Conservation (phyloP, 1,140 invertebrate genomes). For the Drosophila kikkawai region DNA sequence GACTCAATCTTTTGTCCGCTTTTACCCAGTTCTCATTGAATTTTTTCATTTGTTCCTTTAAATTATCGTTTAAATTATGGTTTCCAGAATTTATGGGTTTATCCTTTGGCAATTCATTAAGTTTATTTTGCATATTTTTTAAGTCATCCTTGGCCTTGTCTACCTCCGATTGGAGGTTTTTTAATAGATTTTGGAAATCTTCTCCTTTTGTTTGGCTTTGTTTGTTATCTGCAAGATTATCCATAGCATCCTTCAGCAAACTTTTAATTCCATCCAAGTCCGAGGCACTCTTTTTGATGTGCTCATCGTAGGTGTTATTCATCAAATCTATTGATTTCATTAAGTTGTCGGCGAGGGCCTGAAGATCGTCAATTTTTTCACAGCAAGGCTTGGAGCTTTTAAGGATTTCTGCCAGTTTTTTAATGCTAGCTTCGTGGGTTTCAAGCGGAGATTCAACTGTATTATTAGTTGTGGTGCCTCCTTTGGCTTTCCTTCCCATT, state of each 20-base stretch:
- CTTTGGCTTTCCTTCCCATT: neutral
- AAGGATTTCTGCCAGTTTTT: neutral
- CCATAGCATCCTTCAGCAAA: neutral
- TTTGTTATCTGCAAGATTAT: neutral
- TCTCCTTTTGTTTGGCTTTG: neutral
- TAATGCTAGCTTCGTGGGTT: neutral
- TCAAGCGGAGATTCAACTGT: neutral
- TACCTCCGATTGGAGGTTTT: neutral
- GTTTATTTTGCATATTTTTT: neutral
- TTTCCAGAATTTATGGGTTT: neutral
- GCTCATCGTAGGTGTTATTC: neutral
- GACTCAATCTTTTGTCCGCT: neutral
- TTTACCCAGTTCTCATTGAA: neutral
- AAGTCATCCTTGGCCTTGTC: neutral
- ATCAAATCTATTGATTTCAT: neutral
- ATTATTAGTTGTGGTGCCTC: neutral
- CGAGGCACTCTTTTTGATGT: neutral
- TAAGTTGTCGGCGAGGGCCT: neutral
- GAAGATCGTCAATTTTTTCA: neutral
- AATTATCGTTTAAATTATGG: neutral
- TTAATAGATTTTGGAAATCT: neutral
- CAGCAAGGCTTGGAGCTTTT: neutral
- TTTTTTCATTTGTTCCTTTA: neutral
- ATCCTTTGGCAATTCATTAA: neutral
- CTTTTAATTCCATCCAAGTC: neutral